Conservation (phyloP, 2,797 vertebrate species). For the Okamejei kenojei region DNA sequence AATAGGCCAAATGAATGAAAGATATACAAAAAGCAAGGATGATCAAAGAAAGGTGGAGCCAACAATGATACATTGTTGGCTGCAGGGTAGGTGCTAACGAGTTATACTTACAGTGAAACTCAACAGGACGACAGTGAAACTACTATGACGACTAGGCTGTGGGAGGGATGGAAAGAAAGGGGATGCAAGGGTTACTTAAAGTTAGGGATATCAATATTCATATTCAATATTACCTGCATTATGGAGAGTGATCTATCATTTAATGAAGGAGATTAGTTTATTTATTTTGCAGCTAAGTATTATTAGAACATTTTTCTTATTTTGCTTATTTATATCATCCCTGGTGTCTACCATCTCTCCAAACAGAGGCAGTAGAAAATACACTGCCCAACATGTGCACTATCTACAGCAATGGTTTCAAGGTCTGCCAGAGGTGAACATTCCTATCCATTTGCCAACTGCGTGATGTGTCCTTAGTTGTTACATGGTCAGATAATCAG, state of each 20-base stretch:
- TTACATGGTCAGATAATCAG: conserved; percentile 25
- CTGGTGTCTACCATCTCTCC: not conserved
- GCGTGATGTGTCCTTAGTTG: conserved; percentile 3
- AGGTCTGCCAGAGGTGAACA: conserved; percentile 35
- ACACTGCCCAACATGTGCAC: not conserved
- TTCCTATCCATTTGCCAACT: conserved; percentile 24
- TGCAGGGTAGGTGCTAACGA: too few species aligned
- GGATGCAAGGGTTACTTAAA: too few species aligned
- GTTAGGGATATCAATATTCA: too few species aligned
- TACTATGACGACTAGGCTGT: too few species aligned
- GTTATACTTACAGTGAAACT: too few species aligned
- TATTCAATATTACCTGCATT: not conserved
- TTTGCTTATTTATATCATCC: not conserved
- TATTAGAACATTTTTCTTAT: not conserved
- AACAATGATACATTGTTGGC: too few species aligned
- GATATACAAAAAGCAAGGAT: too few species aligned
- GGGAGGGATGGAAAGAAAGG: too few species aligned
- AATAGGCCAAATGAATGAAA: too few species aligned
- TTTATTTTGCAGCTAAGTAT: not conserved
- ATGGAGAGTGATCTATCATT: not conserved
- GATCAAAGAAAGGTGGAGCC: too few species aligned
- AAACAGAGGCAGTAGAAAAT: not conserved
- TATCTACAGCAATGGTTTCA: not conserved
- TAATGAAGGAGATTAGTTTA: not conserved
- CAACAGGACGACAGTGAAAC: too few species aligned